Conservation (phyloP, 2,113 vertebrate species). For the Strix aluco region DNA sequence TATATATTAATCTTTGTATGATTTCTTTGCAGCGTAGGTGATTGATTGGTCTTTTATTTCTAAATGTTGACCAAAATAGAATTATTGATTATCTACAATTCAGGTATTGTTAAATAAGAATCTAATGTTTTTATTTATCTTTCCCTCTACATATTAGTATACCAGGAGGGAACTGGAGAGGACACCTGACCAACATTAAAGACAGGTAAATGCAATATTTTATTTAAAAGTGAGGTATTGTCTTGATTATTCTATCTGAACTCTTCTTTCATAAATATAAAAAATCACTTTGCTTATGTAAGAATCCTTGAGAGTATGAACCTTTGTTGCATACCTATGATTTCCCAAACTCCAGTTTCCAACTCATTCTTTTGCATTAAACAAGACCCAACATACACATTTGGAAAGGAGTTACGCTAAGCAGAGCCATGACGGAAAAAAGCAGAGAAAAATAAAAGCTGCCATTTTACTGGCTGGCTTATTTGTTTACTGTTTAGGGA, state of each 20-base stretch:
- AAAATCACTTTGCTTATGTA: neutral
- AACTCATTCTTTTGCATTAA: neutral
- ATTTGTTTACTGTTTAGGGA: neutral
- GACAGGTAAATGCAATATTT: constrained; percentile 77
- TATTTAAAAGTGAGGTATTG: neutral
- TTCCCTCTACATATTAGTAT: constrained; percentile 73
- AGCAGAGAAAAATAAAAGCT: neutral
- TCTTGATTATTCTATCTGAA: neutral
- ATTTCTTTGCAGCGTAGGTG: neutral
- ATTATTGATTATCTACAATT: neutral
- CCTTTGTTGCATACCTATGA: neutral
- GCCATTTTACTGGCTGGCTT: neutral
- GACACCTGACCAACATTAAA: constrained; percentile 75
- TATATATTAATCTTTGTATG: neutral
- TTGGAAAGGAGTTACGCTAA: neutral
- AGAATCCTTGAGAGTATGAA: neutral
- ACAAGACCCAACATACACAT: neutral
- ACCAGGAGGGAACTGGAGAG: constrained; percentile 83
- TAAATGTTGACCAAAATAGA: neutral
- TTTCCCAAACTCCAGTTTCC: neutral
- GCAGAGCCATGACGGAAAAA: neutral
- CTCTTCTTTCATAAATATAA: neutral
- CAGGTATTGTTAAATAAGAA: neutral
- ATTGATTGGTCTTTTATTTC: neutral
- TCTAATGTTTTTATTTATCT: constrained; percentile 30